Evolutionary conservation across 1,140 invertebrate species (phyloP).

Genomic region (Sminthurinus signatus): DNA sequence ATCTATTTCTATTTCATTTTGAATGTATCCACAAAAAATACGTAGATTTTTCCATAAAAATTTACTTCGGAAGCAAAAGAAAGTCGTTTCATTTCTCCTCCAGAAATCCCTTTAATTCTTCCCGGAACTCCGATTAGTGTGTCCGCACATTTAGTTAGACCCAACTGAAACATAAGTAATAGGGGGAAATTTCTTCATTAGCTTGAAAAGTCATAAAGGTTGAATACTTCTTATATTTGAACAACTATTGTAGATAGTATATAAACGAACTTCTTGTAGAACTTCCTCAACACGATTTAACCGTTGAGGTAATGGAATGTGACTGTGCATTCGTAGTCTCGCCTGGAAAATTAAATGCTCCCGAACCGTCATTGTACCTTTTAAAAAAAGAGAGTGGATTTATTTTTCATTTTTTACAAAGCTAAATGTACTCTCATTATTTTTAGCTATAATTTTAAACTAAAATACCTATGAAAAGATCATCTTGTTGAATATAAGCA

Average conservation of each 20-base stretch:
- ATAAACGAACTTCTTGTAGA: conserved; percentile 79
- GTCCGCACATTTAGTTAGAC: conserved; percentile 75
- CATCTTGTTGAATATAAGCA: conserved; percentile 92
- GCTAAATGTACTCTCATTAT: too few species aligned
- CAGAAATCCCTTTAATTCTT: conserved; percentile 82
- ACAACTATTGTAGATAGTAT: conserved; percentile 42
- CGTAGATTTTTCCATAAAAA: not conserved
- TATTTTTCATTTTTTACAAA: not conserved
- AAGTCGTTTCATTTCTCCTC: conserved; percentile 89
- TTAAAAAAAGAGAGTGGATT: not conserved
- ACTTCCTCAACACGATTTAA: conserved; percentile 82
- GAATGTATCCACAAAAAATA: too few species aligned
- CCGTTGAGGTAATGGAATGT: conserved; percentile 66
- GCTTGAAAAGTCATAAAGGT: too few species aligned
- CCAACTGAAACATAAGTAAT: conserved; percentile 53
- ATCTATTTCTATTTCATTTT: not conserved
- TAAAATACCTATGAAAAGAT: too few species aligned
- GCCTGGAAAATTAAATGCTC: conserved; percentile 55
- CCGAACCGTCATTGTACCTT: conserved; percentile 2
- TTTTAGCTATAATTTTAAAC: too few species aligned
- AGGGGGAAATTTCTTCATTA: too few species aligned
- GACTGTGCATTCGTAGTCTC: conserved; percentile 80
- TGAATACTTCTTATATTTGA: too few species aligned
- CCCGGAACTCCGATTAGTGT: conserved; percentile 82
- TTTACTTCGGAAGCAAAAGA: conserved; percentile 44